phyloP scores from a whole-genome alignment of 1,140 invertebrate genomes.

The Drosophila biarmipes region DNA sequence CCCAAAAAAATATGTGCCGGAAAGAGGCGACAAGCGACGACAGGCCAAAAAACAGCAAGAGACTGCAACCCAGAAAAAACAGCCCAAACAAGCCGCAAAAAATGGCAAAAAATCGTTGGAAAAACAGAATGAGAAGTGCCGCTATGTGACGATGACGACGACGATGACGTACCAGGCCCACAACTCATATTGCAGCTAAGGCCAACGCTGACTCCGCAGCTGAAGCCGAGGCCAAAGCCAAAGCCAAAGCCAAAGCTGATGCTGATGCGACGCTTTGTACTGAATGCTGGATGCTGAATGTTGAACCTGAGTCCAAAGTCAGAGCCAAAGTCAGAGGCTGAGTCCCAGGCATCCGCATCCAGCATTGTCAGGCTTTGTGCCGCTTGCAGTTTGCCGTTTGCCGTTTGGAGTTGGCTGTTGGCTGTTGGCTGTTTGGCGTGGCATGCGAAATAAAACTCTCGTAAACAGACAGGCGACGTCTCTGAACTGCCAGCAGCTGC shows the following conservation, averaged over 20 bases:
- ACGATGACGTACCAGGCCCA: conserved; percentile 47
- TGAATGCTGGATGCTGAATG: conserved; percentile 3
- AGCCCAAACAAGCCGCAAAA: conserved; percentile 30
- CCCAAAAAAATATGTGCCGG: conserved; percentile 37
- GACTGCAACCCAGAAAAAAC: conserved; percentile 60
- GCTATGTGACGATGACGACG: conserved; percentile 67
- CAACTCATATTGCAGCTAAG: conserved; percentile 67
- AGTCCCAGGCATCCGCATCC: conserved; percentile 44
- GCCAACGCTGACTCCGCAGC: conserved; percentile 21
- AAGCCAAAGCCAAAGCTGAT: conserved; percentile 23
- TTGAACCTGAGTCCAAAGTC: conserved; percentile 40
- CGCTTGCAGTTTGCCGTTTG: conserved; percentile 17
- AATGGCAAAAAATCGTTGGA: conserved; percentile 10
- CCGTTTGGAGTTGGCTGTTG: conserved; percentile 51
- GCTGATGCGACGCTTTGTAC: conserved; percentile 5
- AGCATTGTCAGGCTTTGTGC: conserved; percentile 78
- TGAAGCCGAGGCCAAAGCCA: conserved; percentile 22
- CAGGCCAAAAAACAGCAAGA: conserved; percentile 35
- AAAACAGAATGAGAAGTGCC: conserved; percentile 54
- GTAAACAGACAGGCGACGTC: conserved; percentile 76
- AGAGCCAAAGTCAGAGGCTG: conserved; percentile 32
- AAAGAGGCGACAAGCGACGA: conserved; percentile 73
- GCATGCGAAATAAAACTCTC: conserved; percentile 78
- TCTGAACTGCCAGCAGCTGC: conserved; percentile 58
- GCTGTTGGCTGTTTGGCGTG: conserved; percentile 60